Conservation (phyloP, 2,888 invertebrate genomes). For the Lycophotia porphyrea region DNA sequence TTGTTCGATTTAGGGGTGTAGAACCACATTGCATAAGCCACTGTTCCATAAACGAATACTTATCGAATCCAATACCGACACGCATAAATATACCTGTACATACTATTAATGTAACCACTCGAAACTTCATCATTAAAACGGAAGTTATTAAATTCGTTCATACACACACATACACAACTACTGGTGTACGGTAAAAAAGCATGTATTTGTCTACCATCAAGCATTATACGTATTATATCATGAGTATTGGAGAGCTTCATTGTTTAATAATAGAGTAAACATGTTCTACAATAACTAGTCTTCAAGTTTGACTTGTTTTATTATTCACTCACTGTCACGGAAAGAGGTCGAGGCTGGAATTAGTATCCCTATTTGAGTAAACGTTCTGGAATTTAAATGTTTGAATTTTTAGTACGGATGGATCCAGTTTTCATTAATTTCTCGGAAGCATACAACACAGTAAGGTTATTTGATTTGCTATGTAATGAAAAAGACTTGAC, state of each 20-base stretch:
- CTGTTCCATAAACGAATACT: constrained; percentile 17
- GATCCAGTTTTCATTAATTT: constrained; percentile 12
- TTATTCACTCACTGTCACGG: constrained; percentile 24
- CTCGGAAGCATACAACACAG: constrained; percentile 3
- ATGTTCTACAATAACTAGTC: background rate
- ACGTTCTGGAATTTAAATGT: background rate
- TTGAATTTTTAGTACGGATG: background rate
- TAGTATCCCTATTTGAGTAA: constrained; percentile 2
- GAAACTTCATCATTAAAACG: constrained; percentile 43
- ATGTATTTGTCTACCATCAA: constrained; percentile 43
- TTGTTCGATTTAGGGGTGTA: constrained; percentile 13
- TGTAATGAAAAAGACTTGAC: background rate
- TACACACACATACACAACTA: constrained; percentile 10
- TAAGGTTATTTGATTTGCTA: background rate
- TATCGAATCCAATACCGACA: constrained; percentile 37
- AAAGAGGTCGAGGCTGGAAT: constrained; percentile 32
- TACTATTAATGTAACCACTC: constrained; percentile 28
- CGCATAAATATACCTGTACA: constrained; percentile 21
- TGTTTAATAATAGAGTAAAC: constrained; percentile 28
- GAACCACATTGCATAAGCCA: background rate
- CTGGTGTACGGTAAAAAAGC: constrained; percentile 27
- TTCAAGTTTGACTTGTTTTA: background rate
- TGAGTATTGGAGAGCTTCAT: constrained; percentile 15
- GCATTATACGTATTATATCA: constrained; percentile 7
- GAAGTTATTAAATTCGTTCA: constrained; percentile 39